Percentiles rank a stretch among this genome's conserved stretches.
Conservation (phyloP, 2,113 vertebrate genomes). For the Aldabrachelys gigantea region DNA sequence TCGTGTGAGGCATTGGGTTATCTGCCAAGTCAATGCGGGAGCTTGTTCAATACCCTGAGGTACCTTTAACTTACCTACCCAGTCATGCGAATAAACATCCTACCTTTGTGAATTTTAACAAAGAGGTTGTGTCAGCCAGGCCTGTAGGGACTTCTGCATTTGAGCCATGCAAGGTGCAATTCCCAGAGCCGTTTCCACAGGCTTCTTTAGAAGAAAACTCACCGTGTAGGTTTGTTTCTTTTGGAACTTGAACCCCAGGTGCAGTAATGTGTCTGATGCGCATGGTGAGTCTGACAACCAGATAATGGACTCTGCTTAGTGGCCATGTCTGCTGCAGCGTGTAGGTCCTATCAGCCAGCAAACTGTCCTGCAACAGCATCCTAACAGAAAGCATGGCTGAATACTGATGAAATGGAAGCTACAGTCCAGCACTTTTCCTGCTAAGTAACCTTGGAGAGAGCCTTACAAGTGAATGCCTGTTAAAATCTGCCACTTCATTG, state of each 20-base stretch:
- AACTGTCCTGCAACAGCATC: neutral
- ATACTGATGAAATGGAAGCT: neutral
- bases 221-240: neutral
- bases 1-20: neutral
- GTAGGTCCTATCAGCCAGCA: neutral
- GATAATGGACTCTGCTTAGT: neutral
- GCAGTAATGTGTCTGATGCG: neutral
- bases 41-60: neutral
- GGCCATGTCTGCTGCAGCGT: neutral
- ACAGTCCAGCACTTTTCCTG: neutral
- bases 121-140: neutral
- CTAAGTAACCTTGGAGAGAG: constrained; percentile 19
- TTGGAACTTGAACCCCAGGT: neutral
- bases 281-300: neutral
- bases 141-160: neutral
- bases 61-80: constrained; percentile 16
- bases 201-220: neutral
- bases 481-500: constrained; percentile 23
- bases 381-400: neutral
- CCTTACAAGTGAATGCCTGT: neutral
- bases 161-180: neutral
- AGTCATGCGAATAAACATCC: neutral
- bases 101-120: constrained; percentile 7
- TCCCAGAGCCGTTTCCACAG: neutral
- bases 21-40: neutral